Percentiles rank a stretch among this genome's conserved stretches.
Conservation (phyloP, 2,797 vertebrate genomes). For the Propithecus perrieri region DNA sequence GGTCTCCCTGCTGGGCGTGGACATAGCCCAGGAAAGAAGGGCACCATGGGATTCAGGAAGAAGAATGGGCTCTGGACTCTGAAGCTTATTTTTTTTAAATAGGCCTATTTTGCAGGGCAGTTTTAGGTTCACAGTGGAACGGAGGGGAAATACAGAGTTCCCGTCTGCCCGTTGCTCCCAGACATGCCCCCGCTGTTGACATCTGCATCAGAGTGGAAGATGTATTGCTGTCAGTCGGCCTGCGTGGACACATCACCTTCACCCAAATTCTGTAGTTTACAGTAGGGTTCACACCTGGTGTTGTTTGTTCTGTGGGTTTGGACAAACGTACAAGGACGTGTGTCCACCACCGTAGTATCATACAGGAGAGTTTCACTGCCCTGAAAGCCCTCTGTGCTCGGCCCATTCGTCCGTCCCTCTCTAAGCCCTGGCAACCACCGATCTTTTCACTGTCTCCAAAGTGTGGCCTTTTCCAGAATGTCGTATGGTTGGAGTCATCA, state of each 20-base stretch:
- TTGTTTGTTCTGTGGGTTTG: neutral
- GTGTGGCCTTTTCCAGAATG: neutral
- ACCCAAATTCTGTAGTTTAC: neutral
- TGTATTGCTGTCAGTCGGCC: fast-evolving
- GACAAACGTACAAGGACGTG: neutral
- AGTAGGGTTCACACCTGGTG: neutral
- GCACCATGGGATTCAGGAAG: neutral
- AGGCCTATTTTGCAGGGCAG: neutral
- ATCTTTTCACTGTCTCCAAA: neutral
- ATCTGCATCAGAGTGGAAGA: fast-evolving
- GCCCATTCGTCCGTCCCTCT: too few relatives aligned
- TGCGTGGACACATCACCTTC: fast-evolving
- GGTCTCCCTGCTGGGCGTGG: neutral
- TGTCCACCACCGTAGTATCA: too few relatives aligned
- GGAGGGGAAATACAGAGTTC: neutral
- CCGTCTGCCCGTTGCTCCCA: too few relatives aligned
- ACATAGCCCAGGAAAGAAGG: neutral
- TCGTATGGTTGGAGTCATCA: neutral
- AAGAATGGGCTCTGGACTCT: neutral
- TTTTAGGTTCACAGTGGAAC: neutral
- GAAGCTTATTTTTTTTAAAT: neutral
- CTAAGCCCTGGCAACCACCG: neutral
- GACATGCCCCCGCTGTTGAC: fast-evolving
- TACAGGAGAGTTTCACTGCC: neutral
- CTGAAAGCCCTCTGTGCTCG: neutral